Evolutionary conservation across 2,888 invertebrate genomes (phyloP), one percentile per base, ranked within the genome.

Genomic region (Drosophila koepferae): DNA sequence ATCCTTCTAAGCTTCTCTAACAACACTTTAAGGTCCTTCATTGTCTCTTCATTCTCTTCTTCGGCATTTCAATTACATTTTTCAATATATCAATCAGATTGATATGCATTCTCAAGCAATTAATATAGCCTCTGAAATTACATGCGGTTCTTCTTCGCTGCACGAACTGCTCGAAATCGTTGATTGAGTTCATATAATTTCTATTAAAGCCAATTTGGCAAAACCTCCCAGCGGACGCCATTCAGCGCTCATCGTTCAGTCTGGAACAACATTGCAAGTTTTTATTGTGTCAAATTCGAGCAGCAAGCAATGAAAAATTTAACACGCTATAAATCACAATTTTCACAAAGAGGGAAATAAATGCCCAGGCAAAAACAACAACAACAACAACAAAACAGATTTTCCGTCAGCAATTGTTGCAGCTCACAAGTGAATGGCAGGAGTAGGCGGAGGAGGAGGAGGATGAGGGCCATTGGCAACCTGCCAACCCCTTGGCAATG

Each of bases 241-340:
- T 40, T 40, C 40, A 8, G 40, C 16, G 16, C 38, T 38, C 38
- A 20, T 44, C 6, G 20, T 20, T 6, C 20, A 16, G 48, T 9
- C 31, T 31, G 31, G 5, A 9, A 38, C 67, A 71, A 64, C 70
- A 69, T 75, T 55, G 59, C 72, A 80, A 85, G 28, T 63, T 86
- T 86, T 82, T 87, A 85, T 87, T 86, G 88, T 85, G 82, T 80
- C 79, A 83, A 82, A 80, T 84, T 82, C 72, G 73, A 72, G 23
- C 73, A 68, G 71, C 71, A 76, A 77, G 88, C 80, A 89, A 82
- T 82, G 85, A 85, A 89, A 75, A 81, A 90, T 90, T 87, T 89
- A 86, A 72, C 89, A 90, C 88, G 81, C 90, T 74, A 88, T 89
- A 89, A 89, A 89, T 89, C 89, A 90, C 88, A 89, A 71, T 78